Base-by-base conservation (phyloP, 2,888 invertebrate genomes). In the Caenorhabditis sinica region DNA sequence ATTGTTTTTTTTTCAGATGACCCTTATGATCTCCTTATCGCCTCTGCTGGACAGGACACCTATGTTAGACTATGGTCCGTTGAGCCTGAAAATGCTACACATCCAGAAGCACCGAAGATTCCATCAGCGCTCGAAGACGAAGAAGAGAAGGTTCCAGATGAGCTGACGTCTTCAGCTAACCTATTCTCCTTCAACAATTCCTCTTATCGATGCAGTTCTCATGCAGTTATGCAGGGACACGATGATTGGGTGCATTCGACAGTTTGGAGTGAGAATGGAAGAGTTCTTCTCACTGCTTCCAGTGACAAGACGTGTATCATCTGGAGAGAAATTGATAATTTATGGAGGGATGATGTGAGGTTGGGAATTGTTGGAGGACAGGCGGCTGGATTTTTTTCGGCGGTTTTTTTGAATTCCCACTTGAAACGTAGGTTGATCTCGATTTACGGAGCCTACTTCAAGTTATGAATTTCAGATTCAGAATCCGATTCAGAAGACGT, bases 211-310 rank as follows among this genome's bases (percentile, higher is more conserved):
- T 79, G 79, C 25, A 72, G 71, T 25, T 65, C 72, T 1, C 89
- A 95, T 95, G 96, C 97, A 0, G 96, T 98, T 33, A 93, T 98
- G 4, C 95, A 95, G 76, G 97, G 97, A 0, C 98, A 98, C 92
- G 97, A 97, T 91, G 96, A 96, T 15, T 97, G 97, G 97, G 95
- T 98, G 63, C 97, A 97, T 93, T 96, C 96, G n/a, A 95, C 97
- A 0, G 95, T 63, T 4, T 88, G 87, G 87, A 82, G 80, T 63
- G 25, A 9, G 2, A 74, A 86, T n/a, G 88, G 88, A 53, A 71
- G 53, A 25, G 51, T 65, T 43, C 81, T 92, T 8, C 75, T 91
- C 28, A 90, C 91, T 9, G 83, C 91, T 1, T 90, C 90, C 1
- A 89, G 91, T 77, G 92, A 92, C 82, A 91, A 92, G 74, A 85